A percentile compares a stretch with the other conserved stretches of the same genome.
phyloP scores from a whole-genome alignment of 2,888 invertebrate species.

The Eristalis intricaria region DNA sequence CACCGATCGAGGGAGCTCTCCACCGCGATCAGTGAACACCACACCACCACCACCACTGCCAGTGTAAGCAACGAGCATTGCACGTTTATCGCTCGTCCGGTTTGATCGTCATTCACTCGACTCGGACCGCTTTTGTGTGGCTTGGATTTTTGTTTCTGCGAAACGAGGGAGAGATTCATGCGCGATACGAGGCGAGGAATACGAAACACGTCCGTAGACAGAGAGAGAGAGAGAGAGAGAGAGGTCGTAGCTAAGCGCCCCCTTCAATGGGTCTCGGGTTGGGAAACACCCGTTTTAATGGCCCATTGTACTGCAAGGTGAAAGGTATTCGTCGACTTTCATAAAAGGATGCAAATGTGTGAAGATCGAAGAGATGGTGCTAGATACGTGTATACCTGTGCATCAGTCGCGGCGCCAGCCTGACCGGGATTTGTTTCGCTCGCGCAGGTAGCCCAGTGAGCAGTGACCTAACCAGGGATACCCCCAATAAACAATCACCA shows the following conservation, averaged over 20 bases:
- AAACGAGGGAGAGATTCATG: conserved; percentile 1
- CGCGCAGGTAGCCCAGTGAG: conserved; percentile 5
- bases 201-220: conserved; percentile 20
- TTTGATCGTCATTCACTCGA: conserved; percentile 34
- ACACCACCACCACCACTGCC: neutral
- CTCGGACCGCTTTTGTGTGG: neutral
- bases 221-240: neutral
- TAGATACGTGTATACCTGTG: neutral
- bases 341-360: conserved; percentile 35
- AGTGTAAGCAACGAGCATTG: conserved; percentile 52
- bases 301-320: conserved; percentile 41
- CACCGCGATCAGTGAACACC: conserved; percentile 5
- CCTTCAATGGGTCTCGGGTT: conserved; percentile 41
- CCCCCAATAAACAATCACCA: conserved; percentile 53
- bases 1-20: conserved; percentile 1
- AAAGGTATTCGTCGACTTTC: conserved; percentile 51
- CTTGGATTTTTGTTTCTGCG: conserved; percentile 8
- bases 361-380: conserved; percentile 10
- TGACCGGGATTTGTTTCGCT: neutral
- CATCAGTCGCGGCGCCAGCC: neutral
- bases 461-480: conserved; percentile 6
- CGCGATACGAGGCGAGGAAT: neutral
- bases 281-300: conserved; percentile 42
- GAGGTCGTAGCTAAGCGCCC: conserved; percentile 27
- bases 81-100: conserved; percentile 60